These are phyloP conservation scores for Acleris cristana DNA, from an alignment of 2,888 invertebrate genomes.

Conservation along the genomic window DNA sequence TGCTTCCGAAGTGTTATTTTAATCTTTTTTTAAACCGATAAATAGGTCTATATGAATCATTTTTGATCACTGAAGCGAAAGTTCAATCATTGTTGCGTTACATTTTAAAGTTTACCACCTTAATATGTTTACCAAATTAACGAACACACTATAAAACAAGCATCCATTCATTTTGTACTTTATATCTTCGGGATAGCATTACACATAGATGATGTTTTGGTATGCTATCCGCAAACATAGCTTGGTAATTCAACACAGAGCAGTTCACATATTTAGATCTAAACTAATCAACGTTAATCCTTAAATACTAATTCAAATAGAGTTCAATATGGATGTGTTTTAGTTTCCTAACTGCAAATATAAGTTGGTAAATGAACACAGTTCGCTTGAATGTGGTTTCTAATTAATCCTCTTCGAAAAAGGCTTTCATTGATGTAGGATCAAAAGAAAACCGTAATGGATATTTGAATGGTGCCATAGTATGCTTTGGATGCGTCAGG, in stretches of 20 bases:
- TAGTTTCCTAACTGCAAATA: constrained; percentile 42
- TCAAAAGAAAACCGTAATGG: constrained; percentile 80
- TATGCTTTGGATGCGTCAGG: constrained; percentile 44
- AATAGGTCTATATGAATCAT: constrained; percentile 8
- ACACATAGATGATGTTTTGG: constrained; percentile 27
- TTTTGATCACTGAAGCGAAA: constrained; percentile 23
- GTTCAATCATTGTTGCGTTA: constrained; percentile 34
- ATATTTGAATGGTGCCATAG: constrained; percentile 73
- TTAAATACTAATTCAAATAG: constrained; percentile 9
- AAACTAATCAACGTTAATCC: constrained; percentile 34
- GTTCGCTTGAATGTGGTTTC: constrained; percentile 66
- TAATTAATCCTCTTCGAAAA: constrained; percentile 74
- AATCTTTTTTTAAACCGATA: too few relatives aligned
- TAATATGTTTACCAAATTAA: constrained; percentile 38
- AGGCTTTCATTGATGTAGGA: constrained; percentile 63
- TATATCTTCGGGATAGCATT: constrained; percentile 7
- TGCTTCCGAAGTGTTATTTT: too few relatives aligned
- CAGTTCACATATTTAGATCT: too few relatives aligned
- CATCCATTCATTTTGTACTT: constrained; percentile 35
- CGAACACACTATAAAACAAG: constrained; percentile 36
- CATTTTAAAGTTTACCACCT: constrained; percentile 40
- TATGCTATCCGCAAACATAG: constrained; percentile 39
- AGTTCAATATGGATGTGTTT: constrained; percentile 21
- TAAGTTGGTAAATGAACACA: constrained; percentile 52
- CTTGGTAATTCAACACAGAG: constrained; percentile 33